Evolutionary conservation across 2,888 invertebrate genomes (phyloP).

Genomic region (Sicus ferrugineus): DNA sequence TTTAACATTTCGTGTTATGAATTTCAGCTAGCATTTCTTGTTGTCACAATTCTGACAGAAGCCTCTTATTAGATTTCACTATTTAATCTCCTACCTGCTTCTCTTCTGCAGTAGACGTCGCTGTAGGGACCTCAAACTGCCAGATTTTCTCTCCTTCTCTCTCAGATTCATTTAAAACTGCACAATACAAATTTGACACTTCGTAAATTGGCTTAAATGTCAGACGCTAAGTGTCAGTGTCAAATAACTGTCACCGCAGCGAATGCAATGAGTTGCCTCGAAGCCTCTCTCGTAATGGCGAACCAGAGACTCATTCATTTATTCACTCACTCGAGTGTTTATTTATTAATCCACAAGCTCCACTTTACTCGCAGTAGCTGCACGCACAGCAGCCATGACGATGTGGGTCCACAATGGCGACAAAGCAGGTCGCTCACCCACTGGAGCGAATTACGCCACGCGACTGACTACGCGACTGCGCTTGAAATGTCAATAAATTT

Average conservation of each 20-base stretch:
- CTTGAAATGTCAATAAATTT: slow-evolving; percentile 21
- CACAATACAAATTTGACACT: background rate
- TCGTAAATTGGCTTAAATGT: slow-evolving; percentile 18
- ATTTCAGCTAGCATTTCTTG: too few species aligned
- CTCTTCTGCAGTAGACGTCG: too few species aligned
- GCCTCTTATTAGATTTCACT: too few species aligned
- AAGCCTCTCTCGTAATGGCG: background rate
- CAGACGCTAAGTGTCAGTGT: background rate
- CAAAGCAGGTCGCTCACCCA: background rate
- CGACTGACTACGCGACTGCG: background rate
- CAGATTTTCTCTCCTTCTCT: too few species aligned
- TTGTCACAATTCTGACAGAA: too few species aligned
- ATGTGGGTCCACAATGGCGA: background rate
- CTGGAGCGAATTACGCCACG: background rate
- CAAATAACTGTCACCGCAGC: slow-evolving; percentile 1
- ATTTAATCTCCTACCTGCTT: too few species aligned
- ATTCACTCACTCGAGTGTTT: background rate
- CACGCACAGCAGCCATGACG: background rate
- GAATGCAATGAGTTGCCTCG: background rate
- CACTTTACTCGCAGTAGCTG: background rate
- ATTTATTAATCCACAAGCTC: slow-evolving; percentile 7
- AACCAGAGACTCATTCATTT: slow-evolving; percentile 2
- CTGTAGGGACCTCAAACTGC: too few species aligned
- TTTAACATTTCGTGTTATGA: too few species aligned
- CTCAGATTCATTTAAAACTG: too few species aligned